phyloP scores from a whole-genome alignment of 1,140 invertebrate species.

The Ceratosolen solmsi region DNA sequence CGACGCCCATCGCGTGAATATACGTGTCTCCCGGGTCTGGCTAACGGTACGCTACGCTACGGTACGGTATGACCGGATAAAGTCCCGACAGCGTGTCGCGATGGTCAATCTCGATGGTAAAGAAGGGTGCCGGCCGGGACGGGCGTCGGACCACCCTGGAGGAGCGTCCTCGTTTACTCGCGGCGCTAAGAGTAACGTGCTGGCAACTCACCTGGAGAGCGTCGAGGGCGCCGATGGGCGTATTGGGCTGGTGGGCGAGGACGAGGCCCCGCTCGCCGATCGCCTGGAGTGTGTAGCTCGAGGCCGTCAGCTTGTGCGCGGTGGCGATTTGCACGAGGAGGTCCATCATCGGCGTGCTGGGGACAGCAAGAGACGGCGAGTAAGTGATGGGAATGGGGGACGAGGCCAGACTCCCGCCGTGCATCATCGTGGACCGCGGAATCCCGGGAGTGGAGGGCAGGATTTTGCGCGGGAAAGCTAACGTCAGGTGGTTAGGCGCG shows the following conservation, averaged over 20 bases:
- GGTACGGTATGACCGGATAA: too few relatives aligned
- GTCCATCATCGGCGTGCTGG: conserved; percentile 88
- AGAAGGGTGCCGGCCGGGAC: background rate
- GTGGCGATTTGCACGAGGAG: conserved; percentile 85
- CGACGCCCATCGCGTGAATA: too few relatives aligned
- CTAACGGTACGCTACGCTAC: too few relatives aligned
- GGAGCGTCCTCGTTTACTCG: background rate
- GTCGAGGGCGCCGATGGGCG: conserved; percentile 82
- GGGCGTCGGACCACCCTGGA: background rate
- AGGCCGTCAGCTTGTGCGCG: conserved; percentile 81
- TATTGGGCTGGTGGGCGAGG: conserved; percentile 84
- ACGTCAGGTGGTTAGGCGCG: too few relatives aligned
- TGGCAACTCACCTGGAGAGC: conserved; percentile 71
- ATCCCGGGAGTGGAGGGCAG: too few relatives aligned
- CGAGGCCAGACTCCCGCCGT: too few relatives aligned
- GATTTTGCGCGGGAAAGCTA: too few relatives aligned
- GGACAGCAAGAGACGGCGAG: background rate
- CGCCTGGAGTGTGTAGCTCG: conserved; percentile 81
- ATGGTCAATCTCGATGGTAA: too few relatives aligned
- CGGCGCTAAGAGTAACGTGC: too few relatives aligned
- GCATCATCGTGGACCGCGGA: too few relatives aligned
- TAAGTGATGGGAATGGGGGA: background rate
- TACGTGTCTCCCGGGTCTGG: too few relatives aligned
- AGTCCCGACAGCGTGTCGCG: too few relatives aligned
- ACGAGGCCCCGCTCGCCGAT: conserved; percentile 78